phyloP scores from a whole-genome alignment of 2,113 vertebrate species.

The Grammomys dolichurus region DNA sequence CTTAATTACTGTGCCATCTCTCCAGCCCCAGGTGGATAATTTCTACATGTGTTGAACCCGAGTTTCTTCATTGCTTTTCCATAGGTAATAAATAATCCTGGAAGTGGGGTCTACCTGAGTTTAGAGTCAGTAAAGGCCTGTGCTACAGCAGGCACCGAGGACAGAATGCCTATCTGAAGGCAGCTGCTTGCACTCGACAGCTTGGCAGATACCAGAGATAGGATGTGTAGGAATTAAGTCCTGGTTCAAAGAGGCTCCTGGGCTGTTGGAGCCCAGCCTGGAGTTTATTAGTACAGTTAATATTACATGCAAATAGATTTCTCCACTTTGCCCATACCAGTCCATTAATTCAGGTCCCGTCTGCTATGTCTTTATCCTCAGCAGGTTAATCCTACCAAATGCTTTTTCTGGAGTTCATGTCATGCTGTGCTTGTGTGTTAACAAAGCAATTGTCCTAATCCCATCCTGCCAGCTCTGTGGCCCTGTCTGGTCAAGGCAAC shows the following conservation, averaged over 20 bases:
- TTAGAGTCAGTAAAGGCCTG: accelerated
- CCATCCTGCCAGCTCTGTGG: slow-evolving; percentile 90
- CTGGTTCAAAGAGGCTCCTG: not conserved
- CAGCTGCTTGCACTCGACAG: not conserved
- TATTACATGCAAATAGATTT: slow-evolving; percentile 86
- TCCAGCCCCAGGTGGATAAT: not conserved
- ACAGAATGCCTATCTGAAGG: not conserved
- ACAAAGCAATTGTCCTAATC: slow-evolving; percentile 91
- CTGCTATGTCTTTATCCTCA: slow-evolving; percentile 88
- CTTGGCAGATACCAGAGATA: not conserved
- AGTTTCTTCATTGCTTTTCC: not conserved
- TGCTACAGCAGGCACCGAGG: not conserved
- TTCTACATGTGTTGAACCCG: not conserved
- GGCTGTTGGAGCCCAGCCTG: not conserved
- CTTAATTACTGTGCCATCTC: too few relatives aligned
- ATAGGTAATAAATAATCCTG: not conserved
- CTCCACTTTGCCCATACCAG: slow-evolving; percentile 83
- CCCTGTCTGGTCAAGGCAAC: slow-evolving; percentile 90
- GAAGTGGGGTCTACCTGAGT: not conserved
- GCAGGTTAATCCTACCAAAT: slow-evolving; percentile 91
- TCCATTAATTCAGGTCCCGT: slow-evolving; percentile 89
- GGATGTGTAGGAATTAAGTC: not conserved
- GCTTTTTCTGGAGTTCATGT: slow-evolving; percentile 87
- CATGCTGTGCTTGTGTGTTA: slow-evolving; percentile 90
- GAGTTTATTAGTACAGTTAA: slow-evolving; percentile 79